These are phyloP conservation scores for Pomacea maculata DNA, from an alignment of 1,140 invertebrate species.

Conservation along the genomic window DNA sequence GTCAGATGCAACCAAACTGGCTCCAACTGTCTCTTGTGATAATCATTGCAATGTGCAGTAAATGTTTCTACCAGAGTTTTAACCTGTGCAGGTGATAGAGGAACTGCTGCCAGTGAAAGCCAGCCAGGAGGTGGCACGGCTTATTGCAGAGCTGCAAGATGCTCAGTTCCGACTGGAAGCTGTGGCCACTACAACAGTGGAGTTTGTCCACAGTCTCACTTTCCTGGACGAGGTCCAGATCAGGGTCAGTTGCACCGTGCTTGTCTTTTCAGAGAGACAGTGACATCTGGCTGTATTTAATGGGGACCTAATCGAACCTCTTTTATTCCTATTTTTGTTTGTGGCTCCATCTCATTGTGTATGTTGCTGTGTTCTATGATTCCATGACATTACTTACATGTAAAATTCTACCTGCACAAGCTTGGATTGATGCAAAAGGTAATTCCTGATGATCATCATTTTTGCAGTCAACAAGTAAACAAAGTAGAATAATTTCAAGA, in stretches of 20 bases:
- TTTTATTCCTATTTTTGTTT: not conserved
- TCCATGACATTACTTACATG: not conserved
- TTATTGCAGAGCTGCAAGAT: slow-evolving; percentile 72
- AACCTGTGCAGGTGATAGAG: slow-evolving; percentile 55
- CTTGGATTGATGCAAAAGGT: too few relatives aligned
- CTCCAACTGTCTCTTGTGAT: too few relatives aligned
- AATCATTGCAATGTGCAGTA: too few relatives aligned
- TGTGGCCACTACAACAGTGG: slow-evolving; percentile 72
- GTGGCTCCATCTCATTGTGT: not conserved
- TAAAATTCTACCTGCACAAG: too few relatives aligned
- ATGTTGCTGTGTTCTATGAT: not conserved
- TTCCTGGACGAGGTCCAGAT: slow-evolving; percentile 74
- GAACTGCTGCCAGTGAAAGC: slow-evolving; percentile 69
- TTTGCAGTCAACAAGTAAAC: too few relatives aligned
- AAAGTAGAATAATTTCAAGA: too few relatives aligned
- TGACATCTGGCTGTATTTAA: not conserved
- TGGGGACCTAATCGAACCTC: not conserved
- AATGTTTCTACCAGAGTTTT: too few relatives aligned
- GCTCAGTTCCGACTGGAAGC: slow-evolving; percentile 72
- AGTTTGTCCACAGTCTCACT: slow-evolving; percentile 75
- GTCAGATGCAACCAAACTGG: too few relatives aligned
- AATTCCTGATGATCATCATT: too few relatives aligned
- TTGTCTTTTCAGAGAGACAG: not conserved
- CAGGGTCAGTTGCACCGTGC: slow-evolving; percentile 58
- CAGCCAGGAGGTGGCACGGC: slow-evolving; percentile 70